A percentile compares a stretch with the other conserved stretches of the same genome.
Conservation (phyloP, 2,113 vertebrate species). For the Epinephelus cyanopodus region DNA sequence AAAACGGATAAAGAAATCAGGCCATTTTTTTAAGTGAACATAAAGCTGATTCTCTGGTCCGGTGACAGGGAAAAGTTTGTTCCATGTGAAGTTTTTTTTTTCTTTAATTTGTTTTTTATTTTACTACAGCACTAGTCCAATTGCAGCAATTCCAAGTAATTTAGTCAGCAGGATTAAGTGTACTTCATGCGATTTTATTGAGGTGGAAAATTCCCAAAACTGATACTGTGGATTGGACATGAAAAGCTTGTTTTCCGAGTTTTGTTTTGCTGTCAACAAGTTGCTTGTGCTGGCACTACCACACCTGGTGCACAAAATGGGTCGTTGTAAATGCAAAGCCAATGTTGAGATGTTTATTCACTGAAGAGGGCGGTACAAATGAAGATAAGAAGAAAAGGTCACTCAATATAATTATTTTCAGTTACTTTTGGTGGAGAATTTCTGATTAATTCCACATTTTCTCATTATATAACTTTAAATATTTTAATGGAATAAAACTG, state of each 20-base stretch:
- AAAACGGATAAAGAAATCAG: slow-evolving; percentile 18
- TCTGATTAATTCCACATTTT: background rate
- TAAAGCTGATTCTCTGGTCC: background rate
- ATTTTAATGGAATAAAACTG: background rate
- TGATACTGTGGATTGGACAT: background rate
- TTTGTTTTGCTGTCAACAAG: background rate
- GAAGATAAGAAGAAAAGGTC: background rate
- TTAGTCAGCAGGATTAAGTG: background rate
- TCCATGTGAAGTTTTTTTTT: background rate
- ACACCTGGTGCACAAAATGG: background rate
- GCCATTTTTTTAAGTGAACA: background rate
- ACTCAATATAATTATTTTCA: background rate
- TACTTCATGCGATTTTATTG: background rate
- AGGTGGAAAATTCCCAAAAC: background rate
- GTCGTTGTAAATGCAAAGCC: background rate
- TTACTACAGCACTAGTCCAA: background rate
- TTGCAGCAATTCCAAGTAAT: background rate
- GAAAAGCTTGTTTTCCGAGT: background rate
- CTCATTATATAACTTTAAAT: background rate
- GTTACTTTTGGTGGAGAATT: background rate
- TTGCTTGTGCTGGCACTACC: background rate
- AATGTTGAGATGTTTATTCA: background rate
- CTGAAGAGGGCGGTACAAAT: background rate
- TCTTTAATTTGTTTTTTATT: no score
- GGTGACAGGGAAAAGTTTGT: background rate